A percentile compares a stretch with the other conserved stretches of the same genome.
These are phyloP conservation scores for Dreissena rostriformis DNA, from an alignment of 1,140 invertebrate species.

Conservation along the genomic window DNA sequence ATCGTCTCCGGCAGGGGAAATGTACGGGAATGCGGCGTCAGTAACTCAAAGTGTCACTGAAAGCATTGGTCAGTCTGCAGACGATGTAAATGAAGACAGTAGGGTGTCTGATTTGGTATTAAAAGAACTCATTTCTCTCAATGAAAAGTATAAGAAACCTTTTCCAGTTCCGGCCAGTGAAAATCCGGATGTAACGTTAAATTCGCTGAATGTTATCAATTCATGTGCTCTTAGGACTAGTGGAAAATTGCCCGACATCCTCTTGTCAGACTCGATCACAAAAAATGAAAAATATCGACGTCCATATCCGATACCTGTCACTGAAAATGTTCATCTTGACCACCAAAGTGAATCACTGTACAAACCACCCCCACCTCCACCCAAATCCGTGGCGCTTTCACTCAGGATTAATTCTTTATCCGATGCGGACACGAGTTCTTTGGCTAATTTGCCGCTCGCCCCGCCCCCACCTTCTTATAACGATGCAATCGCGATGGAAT, in stretches of 20 bases:
- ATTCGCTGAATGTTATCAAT: neutral
- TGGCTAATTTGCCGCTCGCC: constrained; percentile 57
- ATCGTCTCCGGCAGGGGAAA: neutral
- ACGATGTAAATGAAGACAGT: constrained; percentile 6
- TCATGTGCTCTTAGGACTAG: neutral
- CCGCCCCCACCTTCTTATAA: constrained; percentile 49
- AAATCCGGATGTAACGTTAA: constrained; percentile 6
- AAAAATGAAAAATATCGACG: neutral
- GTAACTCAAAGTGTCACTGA: constrained; percentile 51
- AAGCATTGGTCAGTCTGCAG: neutral
- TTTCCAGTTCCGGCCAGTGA: constrained; percentile 27
- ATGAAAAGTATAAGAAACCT: constrained; percentile 51
- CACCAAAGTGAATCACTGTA: neutral
- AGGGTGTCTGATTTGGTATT: constrained; percentile 17
- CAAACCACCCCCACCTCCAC: neutral
- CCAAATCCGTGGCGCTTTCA: neutral
- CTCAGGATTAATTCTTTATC: constrained; percentile 10
- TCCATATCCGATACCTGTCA: neutral
- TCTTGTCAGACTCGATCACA: neutral
- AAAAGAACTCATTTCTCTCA: constrained; percentile 18
- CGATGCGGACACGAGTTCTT: constrained; percentile 29
- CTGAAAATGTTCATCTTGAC: neutral
- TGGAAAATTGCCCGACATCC: neutral
- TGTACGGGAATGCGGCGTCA: constrained; percentile 1
- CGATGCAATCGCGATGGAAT: constrained; percentile 22